Conservation (phyloP, 2,888 invertebrate species). For the Exephanes ischioxanthus region DNA sequence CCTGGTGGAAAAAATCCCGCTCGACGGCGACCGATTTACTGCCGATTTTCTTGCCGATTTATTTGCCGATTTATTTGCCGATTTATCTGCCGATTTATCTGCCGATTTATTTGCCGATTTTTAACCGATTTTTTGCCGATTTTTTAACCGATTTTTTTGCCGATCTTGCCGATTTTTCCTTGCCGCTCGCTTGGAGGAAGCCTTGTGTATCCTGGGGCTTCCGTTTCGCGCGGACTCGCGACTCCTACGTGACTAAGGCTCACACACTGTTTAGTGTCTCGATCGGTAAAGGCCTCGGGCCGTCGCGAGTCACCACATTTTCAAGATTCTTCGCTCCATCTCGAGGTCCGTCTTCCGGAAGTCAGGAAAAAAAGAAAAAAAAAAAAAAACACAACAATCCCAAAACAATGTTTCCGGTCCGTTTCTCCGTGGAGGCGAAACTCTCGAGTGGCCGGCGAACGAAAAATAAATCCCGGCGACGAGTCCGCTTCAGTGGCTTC, state of each 20-base stretch:
- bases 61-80: not conserved
- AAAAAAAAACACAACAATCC: not conserved
- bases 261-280: conserved; percentile 84
- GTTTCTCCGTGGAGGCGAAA: too few relatives aligned
- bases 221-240: conserved; percentile 11
- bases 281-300: conserved; percentile 77
- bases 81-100: not conserved
- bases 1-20: too few relatives aligned
- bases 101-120: too few relatives aligned
- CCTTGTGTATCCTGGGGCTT: not conserved
- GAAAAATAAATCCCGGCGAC: too few relatives aligned
- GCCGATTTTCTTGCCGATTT: too few relatives aligned
- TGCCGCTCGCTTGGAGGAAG: too few relatives aligned
- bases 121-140: not conserved
- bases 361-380: not conserved
- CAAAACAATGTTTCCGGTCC: not conserved
- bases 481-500: conserved; percentile 57
- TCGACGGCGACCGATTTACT: not conserved
- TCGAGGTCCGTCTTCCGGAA: conserved; percentile 53
- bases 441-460: too few relatives aligned
- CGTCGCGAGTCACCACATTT: conserved; percentile 83
- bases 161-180: not conserved
- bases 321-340: conserved; percentile 83
- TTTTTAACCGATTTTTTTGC: too few relatives aligned
- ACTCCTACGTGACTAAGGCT: conserved; percentile 75